These are phyloP conservation scores for Urophycis tenuis DNA, from an alignment of 2,797 vertebrate genomes.

Conservation along the genomic window DNA sequence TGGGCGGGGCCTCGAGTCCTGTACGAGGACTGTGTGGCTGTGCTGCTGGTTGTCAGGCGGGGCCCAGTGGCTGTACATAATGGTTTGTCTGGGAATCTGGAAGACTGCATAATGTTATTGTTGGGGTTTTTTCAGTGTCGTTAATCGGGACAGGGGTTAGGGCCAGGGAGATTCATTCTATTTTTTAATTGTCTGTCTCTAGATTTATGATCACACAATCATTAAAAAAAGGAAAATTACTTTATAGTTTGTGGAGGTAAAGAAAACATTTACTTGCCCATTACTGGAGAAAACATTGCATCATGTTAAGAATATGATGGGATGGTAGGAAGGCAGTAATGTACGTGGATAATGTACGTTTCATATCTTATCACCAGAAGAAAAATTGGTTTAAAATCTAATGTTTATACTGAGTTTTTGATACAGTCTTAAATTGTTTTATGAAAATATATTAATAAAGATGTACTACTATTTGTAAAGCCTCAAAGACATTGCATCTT, in stretches of 20 bases:
- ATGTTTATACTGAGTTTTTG: conserved; percentile 81
- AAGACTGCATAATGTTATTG: conserved; percentile 63
- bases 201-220: conserved; percentile 64
- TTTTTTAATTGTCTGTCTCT: conserved; percentile 70
- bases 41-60: conserved; percentile 48
- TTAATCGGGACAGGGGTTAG: conserved; percentile 41
- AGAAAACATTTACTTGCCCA: conserved; percentile 55
- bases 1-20: conserved; percentile 40
- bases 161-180: conserved; percentile 56
- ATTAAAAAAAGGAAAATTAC: conserved; percentile 27
- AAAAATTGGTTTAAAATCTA: conserved; percentile 72
- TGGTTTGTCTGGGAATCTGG: conserved; percentile 71
- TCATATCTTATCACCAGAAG: conserved; percentile 71
- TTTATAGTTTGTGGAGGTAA: conserved; percentile 58
- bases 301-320: conserved; percentile 57
- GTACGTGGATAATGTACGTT: conserved; percentile 72
- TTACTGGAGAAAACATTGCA: conserved; percentile 52
- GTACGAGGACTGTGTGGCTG: conserved; percentile 50
- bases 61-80: conserved; percentile 69
- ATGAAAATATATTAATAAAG: conserved; percentile 77
- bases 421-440: conserved; percentile 77
- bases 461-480: conserved; percentile 77
- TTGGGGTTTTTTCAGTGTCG: conserved; percentile 55
- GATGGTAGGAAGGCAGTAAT: conserved; percentile 53
- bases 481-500: conserved; percentile 54